These are phyloP conservation scores for Tetramorium simillimum DNA, from an alignment of 1,140 invertebrate genomes.

Conservation along the genomic window DNA sequence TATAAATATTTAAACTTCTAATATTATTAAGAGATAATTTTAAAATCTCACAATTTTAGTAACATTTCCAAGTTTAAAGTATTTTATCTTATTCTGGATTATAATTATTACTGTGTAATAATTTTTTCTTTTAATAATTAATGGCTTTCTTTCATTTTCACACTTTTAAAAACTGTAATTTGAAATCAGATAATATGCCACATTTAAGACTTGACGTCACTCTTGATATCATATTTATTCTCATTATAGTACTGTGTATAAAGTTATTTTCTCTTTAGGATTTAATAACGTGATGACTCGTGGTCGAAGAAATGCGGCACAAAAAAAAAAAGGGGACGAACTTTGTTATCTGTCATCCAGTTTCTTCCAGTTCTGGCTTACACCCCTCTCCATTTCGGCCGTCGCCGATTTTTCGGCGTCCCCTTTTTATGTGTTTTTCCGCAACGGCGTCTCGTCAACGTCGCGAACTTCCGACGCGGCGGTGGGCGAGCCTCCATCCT, in stretches of 20 bases:
- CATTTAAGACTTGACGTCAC: not conserved
- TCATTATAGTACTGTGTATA: not conserved
- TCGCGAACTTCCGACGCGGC: conserved; percentile 56
- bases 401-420: conserved; percentile 65
- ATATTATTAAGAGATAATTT: not conserved
- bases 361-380: conserved; percentile 48
- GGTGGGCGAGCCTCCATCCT: not conserved
- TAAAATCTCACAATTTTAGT: not conserved
- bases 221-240: not conserved
- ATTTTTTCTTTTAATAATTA: not conserved
- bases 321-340: conserved; percentile 58
- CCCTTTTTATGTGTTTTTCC: conserved; percentile 65
- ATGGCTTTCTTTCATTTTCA: not conserved
- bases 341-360: conserved; percentile 72
- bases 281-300: conserved; percentile 50
- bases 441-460: conserved; percentile 39
- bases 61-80: not conserved
- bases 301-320: conserved; percentile 7
- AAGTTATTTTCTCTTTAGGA: conserved; percentile 54
- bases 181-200: not conserved
- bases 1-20: not conserved
- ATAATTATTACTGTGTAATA: not conserved
- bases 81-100: not conserved
- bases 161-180: not conserved
- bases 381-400: conserved; percentile 48